Evolutionary conservation across 2,888 invertebrate genomes (phyloP).

Genomic region (Lithophane semibrunnea): DNA sequence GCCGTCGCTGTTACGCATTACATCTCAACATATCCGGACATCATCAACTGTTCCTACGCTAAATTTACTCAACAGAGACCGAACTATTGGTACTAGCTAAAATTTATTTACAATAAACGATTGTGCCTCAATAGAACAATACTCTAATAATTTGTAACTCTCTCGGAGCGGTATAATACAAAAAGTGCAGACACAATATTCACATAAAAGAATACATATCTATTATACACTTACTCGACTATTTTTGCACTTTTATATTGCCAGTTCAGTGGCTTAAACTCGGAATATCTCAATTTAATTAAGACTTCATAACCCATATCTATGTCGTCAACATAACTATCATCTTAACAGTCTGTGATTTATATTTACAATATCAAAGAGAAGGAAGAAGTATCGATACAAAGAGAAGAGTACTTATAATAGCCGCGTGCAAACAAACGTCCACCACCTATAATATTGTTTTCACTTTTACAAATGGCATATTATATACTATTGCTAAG

Average conservation of each 20-base stretch:
- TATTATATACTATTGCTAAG: slow-evolving; percentile 71
- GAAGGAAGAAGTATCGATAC: slow-evolving; percentile 86
- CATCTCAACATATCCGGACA: slow-evolving; percentile 61
- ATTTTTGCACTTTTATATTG: slow-evolving; percentile 90
- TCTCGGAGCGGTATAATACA: slow-evolving; percentile 85
- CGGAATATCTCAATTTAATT: slow-evolving; percentile 90
- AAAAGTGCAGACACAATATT: slow-evolving; percentile 88
- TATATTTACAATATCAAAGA: slow-evolving; percentile 85
- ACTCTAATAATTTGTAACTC: slow-evolving; percentile 84
- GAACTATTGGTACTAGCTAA: slow-evolving; percentile 84
- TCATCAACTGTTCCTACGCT: slow-evolving; percentile 74
- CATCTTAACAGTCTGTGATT: slow-evolving; percentile 78
- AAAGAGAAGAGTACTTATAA: slow-evolving; percentile 76
- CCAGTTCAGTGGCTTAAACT: slow-evolving; percentile 89
- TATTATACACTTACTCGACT: slow-evolving; percentile 87
- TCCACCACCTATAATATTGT: slow-evolving; percentile 68
- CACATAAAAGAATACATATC: slow-evolving; percentile 87
- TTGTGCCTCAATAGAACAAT: slow-evolving; percentile 88
- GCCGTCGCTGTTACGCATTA: slow-evolving; percentile 46
- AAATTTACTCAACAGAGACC: slow-evolving; percentile 80
- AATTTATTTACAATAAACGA: slow-evolving; percentile 88
- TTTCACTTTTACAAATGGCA: slow-evolving; percentile 75
- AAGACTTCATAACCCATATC: slow-evolving; percentile 87
- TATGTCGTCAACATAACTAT: slow-evolving; percentile 82
- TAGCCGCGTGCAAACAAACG: slow-evolving; percentile 65